These are phyloP conservation scores for Tinea trinotella DNA, from an alignment of 2,888 invertebrate genomes.

Conservation along the genomic window DNA sequence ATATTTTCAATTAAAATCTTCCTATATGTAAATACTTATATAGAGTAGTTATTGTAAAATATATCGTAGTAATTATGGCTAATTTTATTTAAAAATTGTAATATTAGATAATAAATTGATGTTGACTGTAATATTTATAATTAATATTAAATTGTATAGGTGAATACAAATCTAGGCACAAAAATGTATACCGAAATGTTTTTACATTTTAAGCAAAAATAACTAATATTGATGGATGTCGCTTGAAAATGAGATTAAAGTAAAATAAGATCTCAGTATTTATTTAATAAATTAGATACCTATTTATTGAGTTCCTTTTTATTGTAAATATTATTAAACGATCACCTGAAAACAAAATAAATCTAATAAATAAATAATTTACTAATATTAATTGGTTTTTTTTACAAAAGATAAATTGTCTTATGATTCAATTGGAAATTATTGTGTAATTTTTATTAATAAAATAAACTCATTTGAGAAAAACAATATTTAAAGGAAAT, in stretches of 20 bases:
- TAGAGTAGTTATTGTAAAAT: slow-evolving; percentile 37
- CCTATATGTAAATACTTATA: slow-evolving; percentile 12
- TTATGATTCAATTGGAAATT: no score
- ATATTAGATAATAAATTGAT: slow-evolving; percentile 20
- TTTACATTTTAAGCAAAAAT: slow-evolving; percentile 3
- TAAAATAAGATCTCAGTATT: slow-evolving; percentile 63
- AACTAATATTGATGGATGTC: slow-evolving; percentile 7
- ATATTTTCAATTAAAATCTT: not conserved
- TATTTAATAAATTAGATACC: slow-evolving; percentile 35
- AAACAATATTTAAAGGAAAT: not conserved
- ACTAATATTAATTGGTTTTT: no score
- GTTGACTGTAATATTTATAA: slow-evolving; percentile 18
- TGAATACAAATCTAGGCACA: slow-evolving; percentile 1
- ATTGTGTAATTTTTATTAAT: no score
- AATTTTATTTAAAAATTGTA: slow-evolving; percentile 13
- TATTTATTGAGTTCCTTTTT: slow-evolving; percentile 39
- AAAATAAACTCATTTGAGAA: no score
- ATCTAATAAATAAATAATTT: no score
- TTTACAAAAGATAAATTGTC: no score
- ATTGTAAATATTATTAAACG: slow-evolving; percentile 9
- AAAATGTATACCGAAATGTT: slow-evolving; percentile 13
- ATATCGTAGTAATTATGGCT: not conserved
- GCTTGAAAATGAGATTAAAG: slow-evolving; percentile 54
- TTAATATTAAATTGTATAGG: slow-evolving; percentile 5
- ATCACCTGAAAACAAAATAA: no score